Conservation (phyloP, 2,888 invertebrate genomes). For the Nebria salina region DNA sequence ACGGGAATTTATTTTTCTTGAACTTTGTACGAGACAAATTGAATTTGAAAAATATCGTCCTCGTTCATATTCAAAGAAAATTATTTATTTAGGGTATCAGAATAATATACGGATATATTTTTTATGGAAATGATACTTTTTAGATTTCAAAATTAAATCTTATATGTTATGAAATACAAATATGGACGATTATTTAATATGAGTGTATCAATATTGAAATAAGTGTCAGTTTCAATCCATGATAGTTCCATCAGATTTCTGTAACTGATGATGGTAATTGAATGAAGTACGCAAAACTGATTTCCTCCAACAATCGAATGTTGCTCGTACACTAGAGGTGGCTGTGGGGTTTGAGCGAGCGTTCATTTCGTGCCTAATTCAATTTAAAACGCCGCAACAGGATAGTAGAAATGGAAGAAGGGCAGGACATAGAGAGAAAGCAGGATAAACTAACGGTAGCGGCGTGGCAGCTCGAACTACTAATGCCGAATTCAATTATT, state of each 20-base stretch:
- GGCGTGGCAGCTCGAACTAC: slow-evolving; percentile 28
- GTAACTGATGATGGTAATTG: slow-evolving; percentile 17
- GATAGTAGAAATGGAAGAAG: slow-evolving; percentile 1
- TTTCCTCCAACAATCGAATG: slow-evolving; percentile 36
- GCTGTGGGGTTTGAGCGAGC: not conserved
- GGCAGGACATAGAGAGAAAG: not conserved
- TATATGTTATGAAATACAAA: not conserved
- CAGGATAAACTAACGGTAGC: slow-evolving; percentile 17
- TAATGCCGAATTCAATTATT: slow-evolving; percentile 43
- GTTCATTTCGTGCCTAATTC: slow-evolving; percentile 30
- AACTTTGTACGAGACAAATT: not conserved
- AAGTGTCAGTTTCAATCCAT: not conserved
- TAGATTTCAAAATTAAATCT: not conserved
- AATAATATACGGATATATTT: not conserved
- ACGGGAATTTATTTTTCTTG: slow-evolving; percentile 1
- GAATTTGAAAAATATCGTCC: not conserved
- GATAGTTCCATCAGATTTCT: slow-evolving; percentile 12
- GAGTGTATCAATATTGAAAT: not conserved
- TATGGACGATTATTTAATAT: too few species aligned
- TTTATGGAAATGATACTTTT: slow-evolving; percentile 2
- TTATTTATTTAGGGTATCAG: not conserved
- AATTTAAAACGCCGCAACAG: slow-evolving; percentile 34
- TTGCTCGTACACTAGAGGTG: not conserved
- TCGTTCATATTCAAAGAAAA: not conserved
- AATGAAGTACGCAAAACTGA: slow-evolving; percentile 37